Evolutionary conservation across 2,888 invertebrate species (phyloP).

Genomic region (Archips xylosteana): DNA sequence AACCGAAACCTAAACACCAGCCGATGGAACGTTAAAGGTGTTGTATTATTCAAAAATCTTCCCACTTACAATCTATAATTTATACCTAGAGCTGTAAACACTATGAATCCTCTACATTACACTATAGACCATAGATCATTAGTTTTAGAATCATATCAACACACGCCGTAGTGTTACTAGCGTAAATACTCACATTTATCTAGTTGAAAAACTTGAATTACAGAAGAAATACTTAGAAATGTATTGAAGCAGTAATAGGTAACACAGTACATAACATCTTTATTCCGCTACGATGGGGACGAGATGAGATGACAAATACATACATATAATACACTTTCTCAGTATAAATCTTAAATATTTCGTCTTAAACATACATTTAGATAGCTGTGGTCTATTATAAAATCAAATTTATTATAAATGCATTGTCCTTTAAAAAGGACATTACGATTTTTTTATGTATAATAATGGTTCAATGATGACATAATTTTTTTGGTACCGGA

Average conservation of each 20-base stretch:
- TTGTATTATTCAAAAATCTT: conserved; percentile 26
- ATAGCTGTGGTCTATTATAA: conserved; percentile 15
- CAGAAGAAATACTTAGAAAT: conserved; percentile 20
- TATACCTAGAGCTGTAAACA: conserved; percentile 61
- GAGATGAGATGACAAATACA: conserved; percentile 15
- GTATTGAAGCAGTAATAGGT: conserved; percentile 5
- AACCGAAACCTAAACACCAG: conserved; percentile 13
- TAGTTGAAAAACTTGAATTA: conserved; percentile 12
- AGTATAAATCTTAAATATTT: conserved; percentile 26
- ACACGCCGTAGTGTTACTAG: background rate
- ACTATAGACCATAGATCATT: conserved; percentile 46
- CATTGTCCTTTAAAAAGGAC: conserved; percentile 28
- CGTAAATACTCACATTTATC: background rate
- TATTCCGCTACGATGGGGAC: conserved; percentile 7
- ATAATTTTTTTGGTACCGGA: too few species aligned
- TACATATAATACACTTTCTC: conserved; percentile 24
- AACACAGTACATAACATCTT: conserved; percentile 14
- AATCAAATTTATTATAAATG: conserved; percentile 17
- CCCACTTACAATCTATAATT: conserved; percentile 62
- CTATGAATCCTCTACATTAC: conserved; percentile 52
- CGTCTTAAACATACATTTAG: conserved; percentile 17
- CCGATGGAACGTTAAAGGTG: conserved; percentile 30
- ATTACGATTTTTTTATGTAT: background rate
- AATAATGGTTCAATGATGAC: too few species aligned
- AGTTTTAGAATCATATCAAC: background rate